Percentiles rank a stretch among this genome's conserved stretches.
These are phyloP conservation scores for Columba livia DNA, from an alignment of 2,113 vertebrate species.

Conservation along the genomic window DNA sequence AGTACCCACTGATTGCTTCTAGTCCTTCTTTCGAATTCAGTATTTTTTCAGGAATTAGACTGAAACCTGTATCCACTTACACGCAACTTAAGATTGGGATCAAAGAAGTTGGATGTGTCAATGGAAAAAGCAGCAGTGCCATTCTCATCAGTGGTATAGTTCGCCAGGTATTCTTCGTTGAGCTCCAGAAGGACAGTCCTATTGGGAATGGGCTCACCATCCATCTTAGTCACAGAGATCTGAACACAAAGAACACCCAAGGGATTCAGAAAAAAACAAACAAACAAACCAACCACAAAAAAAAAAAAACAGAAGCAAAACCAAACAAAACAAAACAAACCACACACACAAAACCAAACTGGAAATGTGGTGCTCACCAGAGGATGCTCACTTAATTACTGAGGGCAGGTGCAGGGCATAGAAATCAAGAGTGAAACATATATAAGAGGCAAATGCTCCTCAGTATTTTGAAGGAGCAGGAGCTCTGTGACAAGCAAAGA, in stretches of 20 bases:
- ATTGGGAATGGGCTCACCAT: conserved; percentile 10
- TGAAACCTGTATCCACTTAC: conserved; percentile 54
- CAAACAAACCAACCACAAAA: neutral
- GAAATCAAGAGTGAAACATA: neutral
- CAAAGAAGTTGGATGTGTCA: conserved; percentile 55
- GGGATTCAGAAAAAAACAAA: neutral
- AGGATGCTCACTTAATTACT: neutral
- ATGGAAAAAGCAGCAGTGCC: conserved; percentile 68
- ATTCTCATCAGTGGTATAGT: conserved; percentile 56
- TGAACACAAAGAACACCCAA: neutral
- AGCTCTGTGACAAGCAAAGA: neutral
- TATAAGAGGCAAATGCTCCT: neutral
- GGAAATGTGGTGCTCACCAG: neutral
- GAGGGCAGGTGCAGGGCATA: neutral
- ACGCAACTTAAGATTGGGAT: conserved; percentile 45
- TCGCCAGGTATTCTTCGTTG: conserved; percentile 37
- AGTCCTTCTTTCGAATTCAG: neutral
- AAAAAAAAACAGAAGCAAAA: neutral
- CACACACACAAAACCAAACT: neutral
- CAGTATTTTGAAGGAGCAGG: neutral
- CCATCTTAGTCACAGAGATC: conserved; percentile 48
- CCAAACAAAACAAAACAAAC: too few relatives aligned
- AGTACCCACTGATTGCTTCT: neutral
- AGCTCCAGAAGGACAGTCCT: conserved; percentile 63
- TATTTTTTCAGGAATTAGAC: neutral